phyloP scores from a whole-genome alignment of 1,140 invertebrate genomes.

The Episyrphus balteatus region DNA sequence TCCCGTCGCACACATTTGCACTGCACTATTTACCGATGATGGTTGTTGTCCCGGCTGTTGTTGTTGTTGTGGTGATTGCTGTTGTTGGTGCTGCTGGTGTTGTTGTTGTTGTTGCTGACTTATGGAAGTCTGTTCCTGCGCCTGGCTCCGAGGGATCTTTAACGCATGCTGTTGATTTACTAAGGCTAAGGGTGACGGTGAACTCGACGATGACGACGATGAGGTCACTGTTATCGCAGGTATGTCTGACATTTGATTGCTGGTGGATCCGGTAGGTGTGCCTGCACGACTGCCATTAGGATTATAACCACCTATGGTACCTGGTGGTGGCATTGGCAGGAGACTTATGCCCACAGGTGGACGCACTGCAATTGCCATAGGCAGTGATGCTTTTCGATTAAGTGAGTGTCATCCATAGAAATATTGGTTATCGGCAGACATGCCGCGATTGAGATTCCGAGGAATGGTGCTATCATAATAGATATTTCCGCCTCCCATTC shows the following conservation, averaged over 20 bases:
- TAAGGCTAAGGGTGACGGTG: slow-evolving; percentile 1
- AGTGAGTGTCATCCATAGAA: slow-evolving; percentile 27
- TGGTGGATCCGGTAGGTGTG: slow-evolving; percentile 11
- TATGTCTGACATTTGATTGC: slow-evolving; percentile 12
- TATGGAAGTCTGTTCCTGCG: slow-evolving; percentile 9
- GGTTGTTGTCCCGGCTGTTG: too few species aligned
- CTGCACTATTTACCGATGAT: too few species aligned
- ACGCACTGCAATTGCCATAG: slow-evolving; percentile 18
- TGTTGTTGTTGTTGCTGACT: too few species aligned
- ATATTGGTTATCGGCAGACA: slow-evolving; percentile 20
- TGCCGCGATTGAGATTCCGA: slow-evolving; percentile 14
- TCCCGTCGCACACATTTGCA: too few species aligned
- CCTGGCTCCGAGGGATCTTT: slow-evolving; percentile 5
- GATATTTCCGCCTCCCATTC: slow-evolving; percentile 4
- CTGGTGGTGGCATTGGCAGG: slow-evolving; percentile 18
- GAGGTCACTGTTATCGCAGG: slow-evolving; percentile 22
- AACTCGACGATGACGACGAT: too few species aligned
- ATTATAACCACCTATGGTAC: slow-evolving; percentile 12
- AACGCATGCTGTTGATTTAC: slow-evolving; percentile 1
- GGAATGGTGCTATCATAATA: slow-evolving; percentile 24
- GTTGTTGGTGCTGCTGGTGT: too few species aligned
- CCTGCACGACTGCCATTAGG: slow-evolving; percentile 11
- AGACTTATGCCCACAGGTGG: slow-evolving; percentile 12
- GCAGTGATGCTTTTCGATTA: slow-evolving; percentile 22
- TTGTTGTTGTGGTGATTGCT: too few species aligned